Conservation (phyloP, 2,888 invertebrate genomes). For the Himalopsyche kuldschensis region DNA sequence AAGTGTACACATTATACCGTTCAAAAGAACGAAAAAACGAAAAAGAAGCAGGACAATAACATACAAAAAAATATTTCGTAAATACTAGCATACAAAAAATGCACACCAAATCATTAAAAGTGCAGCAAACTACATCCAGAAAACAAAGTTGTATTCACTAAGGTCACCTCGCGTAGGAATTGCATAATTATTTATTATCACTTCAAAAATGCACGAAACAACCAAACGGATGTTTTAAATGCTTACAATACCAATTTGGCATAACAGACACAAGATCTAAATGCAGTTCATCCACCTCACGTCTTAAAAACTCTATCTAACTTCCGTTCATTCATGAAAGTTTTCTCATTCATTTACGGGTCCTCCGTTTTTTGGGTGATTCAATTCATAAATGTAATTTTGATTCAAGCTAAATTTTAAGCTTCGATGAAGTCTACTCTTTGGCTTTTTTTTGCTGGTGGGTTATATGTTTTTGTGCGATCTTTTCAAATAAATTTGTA, state of each 20-base stretch:
- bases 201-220: not conserved
- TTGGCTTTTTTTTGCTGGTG: too few relatives aligned
- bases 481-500: too few relatives aligned
- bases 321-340: not conserved
- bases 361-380: not conserved
- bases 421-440: too few relatives aligned
- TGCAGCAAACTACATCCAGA: not conserved
- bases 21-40: too few relatives aligned
- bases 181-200: not conserved
- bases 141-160: not conserved
- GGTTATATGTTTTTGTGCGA: too few relatives aligned
- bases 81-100: not conserved
- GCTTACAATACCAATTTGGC: not conserved
- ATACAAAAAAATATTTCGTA: not conserved
- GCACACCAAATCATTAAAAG: not conserved
- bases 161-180: not conserved
- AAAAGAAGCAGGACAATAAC: not conserved
- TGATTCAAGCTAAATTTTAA: too few relatives aligned
- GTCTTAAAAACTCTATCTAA: not conserved
- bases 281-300: not conserved
- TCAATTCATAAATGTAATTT: not conserved
- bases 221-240: not conserved
- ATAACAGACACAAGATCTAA: not conserved
- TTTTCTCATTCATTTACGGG: not conserved
- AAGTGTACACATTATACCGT: not conserved